These are phyloP conservation scores for Pseudopodoces humilis DNA, from an alignment of 2,113 vertebrate genomes.

Conservation along the genomic window DNA sequence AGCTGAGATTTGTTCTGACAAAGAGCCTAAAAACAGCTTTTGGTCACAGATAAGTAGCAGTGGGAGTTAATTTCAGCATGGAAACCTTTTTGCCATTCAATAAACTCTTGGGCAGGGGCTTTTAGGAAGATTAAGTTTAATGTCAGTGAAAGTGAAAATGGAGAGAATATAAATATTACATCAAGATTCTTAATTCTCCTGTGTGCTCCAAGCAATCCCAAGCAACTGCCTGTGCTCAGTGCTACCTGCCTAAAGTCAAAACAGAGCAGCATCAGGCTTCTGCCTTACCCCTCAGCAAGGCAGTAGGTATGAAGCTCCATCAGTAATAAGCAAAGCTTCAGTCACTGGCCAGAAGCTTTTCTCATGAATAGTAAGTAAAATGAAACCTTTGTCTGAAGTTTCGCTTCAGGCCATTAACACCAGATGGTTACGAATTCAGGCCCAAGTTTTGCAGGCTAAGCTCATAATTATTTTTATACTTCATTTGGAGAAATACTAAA, in stretches of 20 bases:
- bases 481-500: background rate
- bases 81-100: background rate
- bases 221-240: background rate
- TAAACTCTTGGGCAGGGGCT: background rate
- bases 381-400: background rate
- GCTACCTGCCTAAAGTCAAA: background rate
- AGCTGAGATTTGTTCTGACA: background rate
- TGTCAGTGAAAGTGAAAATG: background rate
- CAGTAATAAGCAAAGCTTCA: background rate
- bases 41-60: background rate
- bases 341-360: background rate
- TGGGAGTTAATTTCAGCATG: background rate
- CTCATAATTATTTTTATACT: slow-evolving; percentile 9
- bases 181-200: background rate
- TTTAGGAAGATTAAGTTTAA: background rate
- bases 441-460: background rate
- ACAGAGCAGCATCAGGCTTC: background rate
- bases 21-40: background rate
- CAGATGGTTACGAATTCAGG: background rate
- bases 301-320: background rate
- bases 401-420: background rate
- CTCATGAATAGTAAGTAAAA: background rate
- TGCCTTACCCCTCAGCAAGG: accelerated
- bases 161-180: background rate
- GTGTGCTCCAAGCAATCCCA: accelerated